Base-by-base conservation (phyloP, 2,113 vertebrate species). In the Irena cyanogastra region DNA sequence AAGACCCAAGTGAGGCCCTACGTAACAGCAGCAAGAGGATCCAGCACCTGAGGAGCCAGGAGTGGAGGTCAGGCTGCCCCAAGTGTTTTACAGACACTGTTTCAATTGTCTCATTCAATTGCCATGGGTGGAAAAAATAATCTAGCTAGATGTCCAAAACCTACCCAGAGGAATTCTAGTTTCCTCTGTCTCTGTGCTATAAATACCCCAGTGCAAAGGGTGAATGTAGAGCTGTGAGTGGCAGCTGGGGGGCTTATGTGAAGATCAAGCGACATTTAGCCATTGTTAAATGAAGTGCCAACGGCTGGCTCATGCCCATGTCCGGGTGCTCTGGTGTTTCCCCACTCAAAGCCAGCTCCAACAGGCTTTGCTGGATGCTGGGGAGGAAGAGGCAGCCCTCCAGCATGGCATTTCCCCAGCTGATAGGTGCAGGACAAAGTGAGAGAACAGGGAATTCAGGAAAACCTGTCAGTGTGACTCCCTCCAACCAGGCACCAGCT, bases 281-380 rank as follows among this genome's bases (percentile, higher is more conserved):
- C 84, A 90, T 95, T 92, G 91, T 97, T 90, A 94, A 95, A 72
- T 80, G 69, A 94, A 95, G 96, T 92, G 94, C 87, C 74, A 84
- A 8, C 8, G 0, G 3, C 77, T 97, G 96, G 95, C 89, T 95
- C 45, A 30, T 1, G 3, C 42, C 75, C 39, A 39, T 63, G 61
- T 30, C 68, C 0, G 0, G 53, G 47, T 28, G 5, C 21, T 49
- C 27, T 49, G 66, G 74, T 76, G 87, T 63, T 91, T 92, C 82
- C 91, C 50, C 16, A 16, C 44, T 47, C 74, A 69, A 57, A 94
- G 82, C 22, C 82, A 95, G 68, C 54, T 42, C 45, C 2, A 0
- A 18, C 0, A 0, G 45, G 44, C 53, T 41, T 75, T 0, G 4
- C 45, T 41, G 60, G 26, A 63, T 1, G 2, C 44, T 13, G 18